Base-by-base conservation (phyloP, 2,113 vertebrate species). In the Prinia subflava region DNA sequence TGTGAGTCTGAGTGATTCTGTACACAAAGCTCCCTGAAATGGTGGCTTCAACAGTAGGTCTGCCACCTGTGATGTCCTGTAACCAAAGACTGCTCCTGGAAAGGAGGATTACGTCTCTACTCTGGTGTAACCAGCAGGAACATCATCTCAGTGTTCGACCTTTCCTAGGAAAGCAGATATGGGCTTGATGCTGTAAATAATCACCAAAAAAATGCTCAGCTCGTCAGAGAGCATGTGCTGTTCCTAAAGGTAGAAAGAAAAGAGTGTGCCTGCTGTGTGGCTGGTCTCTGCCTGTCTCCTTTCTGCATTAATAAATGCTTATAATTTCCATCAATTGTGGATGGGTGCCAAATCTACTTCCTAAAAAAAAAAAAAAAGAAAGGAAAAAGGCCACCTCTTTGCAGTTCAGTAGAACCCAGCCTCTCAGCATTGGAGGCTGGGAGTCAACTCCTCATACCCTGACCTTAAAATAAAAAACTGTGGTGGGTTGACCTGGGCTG, bases 401-500 rank as follows among this genome's bases (percentile, higher is more conserved):
- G 6, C 31, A 39, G 24, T 15, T 49, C 6, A 1, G 39, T 49
- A 24, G 10, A 20, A 20, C 5, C 33, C 50, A 44, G n/a, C 9
- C 16, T 41, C 23, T 71, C 6, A 9, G 39, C 1, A 1, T 1
- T 1, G 2, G 13, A 53, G 30, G 30, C 33, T 50, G 22, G 15
- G 7, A 10, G 24, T 71, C 15, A 41, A 5, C 4, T 59, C 23
- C 12, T 50, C n/a, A 17, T 18, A 15, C 13, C 20, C 0, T 19
- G 14, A 70, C 15, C n/a, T 44, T 70, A 41, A 30, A 42, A 59
- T 70, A 41, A 30, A 42, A 59, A 39, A 31, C 21, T 68, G 24
- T 31, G 46, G 11, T n/a, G 39, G 10, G 19, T 67, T 52, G 31
- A 74, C 33, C 27, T 81, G 31, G 37, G 12, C 12, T 65, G 27